phyloP scores from a whole-genome alignment of 2,888 invertebrate genomes.

The Mythimna lalbum region DNA sequence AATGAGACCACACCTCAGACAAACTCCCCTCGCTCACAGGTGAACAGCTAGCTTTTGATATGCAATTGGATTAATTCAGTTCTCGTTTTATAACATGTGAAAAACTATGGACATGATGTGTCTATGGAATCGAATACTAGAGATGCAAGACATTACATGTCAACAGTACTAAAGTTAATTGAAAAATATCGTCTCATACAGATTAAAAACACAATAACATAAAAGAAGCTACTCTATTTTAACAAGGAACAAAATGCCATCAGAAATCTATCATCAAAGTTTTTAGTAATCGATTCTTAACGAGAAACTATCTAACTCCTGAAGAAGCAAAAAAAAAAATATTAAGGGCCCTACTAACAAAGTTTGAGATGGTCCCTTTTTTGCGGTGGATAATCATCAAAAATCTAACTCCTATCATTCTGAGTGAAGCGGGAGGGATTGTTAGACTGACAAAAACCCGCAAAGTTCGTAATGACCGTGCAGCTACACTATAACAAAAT shows the following conservation, averaged over 20 bases:
- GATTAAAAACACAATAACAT: not conserved
- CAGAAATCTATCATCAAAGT: not conserved
- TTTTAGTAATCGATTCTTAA: not conserved
- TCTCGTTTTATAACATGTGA: conserved; percentile 17
- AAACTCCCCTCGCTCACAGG: conserved; percentile 46
- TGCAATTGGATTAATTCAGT: conserved; percentile 55
- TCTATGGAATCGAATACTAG: not conserved
- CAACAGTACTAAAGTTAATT: not conserved
- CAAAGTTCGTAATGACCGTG: too few relatives aligned
- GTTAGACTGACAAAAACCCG: too few relatives aligned
- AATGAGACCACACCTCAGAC: conserved; percentile 35
- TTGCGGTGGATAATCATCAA: too few relatives aligned
- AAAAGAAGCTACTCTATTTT: not conserved
- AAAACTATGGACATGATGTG: not conserved
- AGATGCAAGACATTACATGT: not conserved
- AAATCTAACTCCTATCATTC: too few relatives aligned
- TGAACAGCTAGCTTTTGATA: conserved; percentile 50
- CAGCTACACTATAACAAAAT: not conserved
- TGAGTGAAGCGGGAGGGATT: too few relatives aligned
- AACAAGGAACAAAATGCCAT: not conserved
- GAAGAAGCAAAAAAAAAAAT: too few relatives aligned
- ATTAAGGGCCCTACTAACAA: not conserved
- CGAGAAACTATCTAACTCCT: not conserved
- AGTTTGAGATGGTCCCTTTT: not conserved
- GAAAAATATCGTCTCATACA: not conserved